phyloP scores from a whole-genome alignment of 1,140 invertebrate genomes.

The Ruditapes philippinarum region DNA sequence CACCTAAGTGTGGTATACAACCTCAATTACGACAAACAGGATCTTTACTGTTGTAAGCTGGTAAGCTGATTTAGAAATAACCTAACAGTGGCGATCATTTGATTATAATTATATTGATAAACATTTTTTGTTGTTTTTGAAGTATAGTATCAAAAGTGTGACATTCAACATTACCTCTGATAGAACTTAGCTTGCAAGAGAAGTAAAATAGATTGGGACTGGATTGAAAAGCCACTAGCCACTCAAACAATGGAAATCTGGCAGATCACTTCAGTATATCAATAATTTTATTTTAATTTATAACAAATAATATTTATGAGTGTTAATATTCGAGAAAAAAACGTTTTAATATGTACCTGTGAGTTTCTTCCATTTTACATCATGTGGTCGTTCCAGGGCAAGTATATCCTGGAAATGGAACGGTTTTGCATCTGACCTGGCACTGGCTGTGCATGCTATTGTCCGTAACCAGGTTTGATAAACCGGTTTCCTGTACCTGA shows the following conservation, averaged over 20 bases:
- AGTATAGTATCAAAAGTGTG: no score
- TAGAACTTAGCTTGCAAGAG: background rate
- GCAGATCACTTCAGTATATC: background rate
- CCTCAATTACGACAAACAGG: no score
- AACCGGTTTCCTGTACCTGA: no score
- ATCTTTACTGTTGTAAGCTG: no score
- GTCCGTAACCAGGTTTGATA: no score
- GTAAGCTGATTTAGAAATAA: no score
- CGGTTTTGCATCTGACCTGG: slow-evolving; percentile 70
- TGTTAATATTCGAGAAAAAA: background rate
- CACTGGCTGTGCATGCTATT: background rate
- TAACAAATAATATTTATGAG: background rate
- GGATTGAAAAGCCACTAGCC: no score
- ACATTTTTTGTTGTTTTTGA: no score
- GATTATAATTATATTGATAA: no score
- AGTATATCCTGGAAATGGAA: slow-evolving; percentile 81
- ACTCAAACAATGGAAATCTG: background rate
- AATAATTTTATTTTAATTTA: background rate
- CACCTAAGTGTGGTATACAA: no score
- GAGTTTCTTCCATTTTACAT: slow-evolving; percentile 78
- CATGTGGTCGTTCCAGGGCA: slow-evolving; percentile 68
- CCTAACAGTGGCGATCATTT: no score
- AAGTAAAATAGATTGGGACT: background rate
- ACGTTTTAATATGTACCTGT: slow-evolving; percentile 64
- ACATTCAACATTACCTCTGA: background rate